Evolutionary conservation across 1,140 invertebrate species (phyloP).

Genomic region (Whitmania pigra): DNA sequence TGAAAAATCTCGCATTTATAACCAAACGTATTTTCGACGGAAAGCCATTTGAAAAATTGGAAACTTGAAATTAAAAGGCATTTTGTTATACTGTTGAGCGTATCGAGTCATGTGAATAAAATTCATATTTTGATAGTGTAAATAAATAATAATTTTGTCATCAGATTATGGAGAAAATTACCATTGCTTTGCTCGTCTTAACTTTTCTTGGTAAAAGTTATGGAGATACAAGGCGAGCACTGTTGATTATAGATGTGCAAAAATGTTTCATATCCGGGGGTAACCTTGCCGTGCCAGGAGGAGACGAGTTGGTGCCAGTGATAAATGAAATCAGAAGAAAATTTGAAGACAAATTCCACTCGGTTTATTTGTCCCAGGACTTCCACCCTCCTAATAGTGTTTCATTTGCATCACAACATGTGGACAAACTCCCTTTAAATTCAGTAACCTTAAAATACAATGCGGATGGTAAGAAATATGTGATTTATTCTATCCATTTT

Average conservation of each 20-base stretch:
- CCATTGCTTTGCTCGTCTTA: no score
- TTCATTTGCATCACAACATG: constrained; percentile 33
- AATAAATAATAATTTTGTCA: no score
- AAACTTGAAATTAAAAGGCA: no score
- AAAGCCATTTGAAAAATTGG: no score
- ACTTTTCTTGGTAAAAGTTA: no score
- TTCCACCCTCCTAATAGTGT: constrained; percentile 34
- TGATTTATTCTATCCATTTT: neutral
- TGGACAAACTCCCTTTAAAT: constrained; percentile 12
- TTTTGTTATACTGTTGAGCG: no score
- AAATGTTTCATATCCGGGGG: constrained; percentile 33
- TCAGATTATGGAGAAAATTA: no score
- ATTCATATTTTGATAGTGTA: no score
- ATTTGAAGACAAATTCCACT: constrained; percentile 25
- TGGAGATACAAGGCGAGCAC: constrained; percentile 19
- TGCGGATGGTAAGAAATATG: neutral
- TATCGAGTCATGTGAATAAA: no score
- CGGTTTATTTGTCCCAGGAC: constrained; percentile 32
- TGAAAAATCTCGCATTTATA: no score
- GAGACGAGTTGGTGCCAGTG: constrained; percentile 28
- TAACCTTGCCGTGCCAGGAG: constrained; percentile 28
- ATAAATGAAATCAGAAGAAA: constrained; percentile 30
- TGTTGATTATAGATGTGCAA: constrained; percentile 33
- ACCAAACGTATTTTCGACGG: no score
- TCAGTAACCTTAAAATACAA: constrained; percentile 26